A percentile compares a stretch with the other conserved stretches of the same genome.
phyloP scores from a whole-genome alignment of 2,888 invertebrate genomes.

The Holacanthella duospinosa region DNA sequence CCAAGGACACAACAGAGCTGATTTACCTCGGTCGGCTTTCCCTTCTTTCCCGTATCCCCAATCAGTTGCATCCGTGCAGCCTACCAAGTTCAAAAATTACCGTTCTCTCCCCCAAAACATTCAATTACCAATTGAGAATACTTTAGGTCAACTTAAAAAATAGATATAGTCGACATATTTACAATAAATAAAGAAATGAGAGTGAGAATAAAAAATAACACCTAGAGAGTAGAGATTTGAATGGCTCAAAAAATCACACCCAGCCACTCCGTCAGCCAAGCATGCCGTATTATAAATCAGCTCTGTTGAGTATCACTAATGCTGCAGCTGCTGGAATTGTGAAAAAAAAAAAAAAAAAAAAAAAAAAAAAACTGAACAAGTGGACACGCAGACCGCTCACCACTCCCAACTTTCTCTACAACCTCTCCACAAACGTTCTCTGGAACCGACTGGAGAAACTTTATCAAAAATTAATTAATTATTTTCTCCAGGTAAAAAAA shows the following conservation, averaged over 20 bases:
- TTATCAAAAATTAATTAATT: neutral
- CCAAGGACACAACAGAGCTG: constrained; percentile 38
- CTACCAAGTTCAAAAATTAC: constrained; percentile 26
- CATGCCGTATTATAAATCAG: constrained; percentile 39
- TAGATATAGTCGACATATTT: constrained; percentile 14
- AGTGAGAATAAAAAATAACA: constrained; percentile 19
- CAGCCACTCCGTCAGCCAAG: constrained; percentile 35
- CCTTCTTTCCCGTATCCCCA: constrained; percentile 38
- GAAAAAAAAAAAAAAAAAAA: constrained; percentile 8
- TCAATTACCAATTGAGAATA: neutral
- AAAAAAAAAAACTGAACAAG: neutral
- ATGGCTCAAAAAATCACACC: constrained; percentile 36
- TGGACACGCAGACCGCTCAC: neutral
- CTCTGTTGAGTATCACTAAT: constrained; percentile 38
- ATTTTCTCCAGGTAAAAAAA: neutral
- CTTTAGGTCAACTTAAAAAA: neutral
- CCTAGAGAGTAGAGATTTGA: constrained; percentile 21
- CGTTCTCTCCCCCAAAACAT: neutral
- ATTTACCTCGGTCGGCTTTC: constrained; percentile 38
- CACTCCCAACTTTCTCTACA: neutral
- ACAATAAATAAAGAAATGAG: constrained; percentile 13
- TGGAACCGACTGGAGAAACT: neutral
- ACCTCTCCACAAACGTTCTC: neutral
- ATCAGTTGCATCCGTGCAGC: constrained; percentile 38
- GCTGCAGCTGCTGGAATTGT: constrained; percentile 33